Evolutionary conservation across 2,888 invertebrate genomes (phyloP), one percentile per base, ranked within the genome.

Genomic region (Himalopsyche japonica): DNA sequence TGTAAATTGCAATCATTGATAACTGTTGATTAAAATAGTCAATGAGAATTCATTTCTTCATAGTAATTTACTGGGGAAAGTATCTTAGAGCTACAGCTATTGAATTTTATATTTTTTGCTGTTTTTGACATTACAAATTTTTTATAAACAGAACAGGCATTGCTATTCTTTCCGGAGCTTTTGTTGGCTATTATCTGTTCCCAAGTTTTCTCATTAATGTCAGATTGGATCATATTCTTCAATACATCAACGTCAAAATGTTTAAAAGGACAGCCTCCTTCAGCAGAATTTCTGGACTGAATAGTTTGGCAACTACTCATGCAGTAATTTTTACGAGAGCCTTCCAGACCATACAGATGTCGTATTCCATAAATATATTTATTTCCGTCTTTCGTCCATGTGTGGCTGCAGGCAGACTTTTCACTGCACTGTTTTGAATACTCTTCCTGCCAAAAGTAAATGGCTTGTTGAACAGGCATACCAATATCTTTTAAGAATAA

Each of bases 281-380:
- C 94, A 6, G 93, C 89, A 82, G 91, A 91, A 18, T 91, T 89
- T 89, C 89, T 90, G 88, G 94, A 94, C 89, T 95, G 95, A 78
- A 95, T 92, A 82, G 90, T 88, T 24, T 90, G 88, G 88, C 95
- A 96, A 86, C 91, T 93, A 70, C 93, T 93, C 20, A 93, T 93
- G 76, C 90, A 89, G 88, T 95, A 95, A 88, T 91, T 93, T 88
- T 92, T 94, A 87, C 93, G 91, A n/a, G 92, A 90, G 5, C 96
- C 95, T 90, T 95, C 95, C 79, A 95, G 90, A 0, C 95, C 95
- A 91, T 95, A 96, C 90, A 95, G 91, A 88, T 96, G 95, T 85
- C 95, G 91, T 80, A 95, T 95, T 84, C 94, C 94, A 90, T 95
- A 95, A 5, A 93, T 88, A 89, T 93, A 95, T 88, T 94, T 93